Evolutionary conservation across 2,888 invertebrate species (phyloP).

Genomic region (Ichneumoninae sp.): DNA sequence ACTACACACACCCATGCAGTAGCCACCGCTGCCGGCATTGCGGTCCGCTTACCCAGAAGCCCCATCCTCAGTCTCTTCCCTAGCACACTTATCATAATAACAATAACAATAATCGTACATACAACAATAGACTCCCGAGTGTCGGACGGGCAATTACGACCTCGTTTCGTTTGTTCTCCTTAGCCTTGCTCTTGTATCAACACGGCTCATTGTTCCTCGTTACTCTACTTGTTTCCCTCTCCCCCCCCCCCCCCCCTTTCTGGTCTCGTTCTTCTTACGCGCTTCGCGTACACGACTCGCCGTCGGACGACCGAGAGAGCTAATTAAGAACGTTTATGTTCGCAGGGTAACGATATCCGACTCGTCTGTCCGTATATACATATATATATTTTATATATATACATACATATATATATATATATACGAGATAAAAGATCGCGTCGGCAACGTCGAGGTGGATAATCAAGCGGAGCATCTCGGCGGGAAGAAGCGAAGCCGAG

Average conservation of each 20-base stretch:
- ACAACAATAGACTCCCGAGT: constrained; percentile 29
- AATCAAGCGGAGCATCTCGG: constrained; percentile 32
- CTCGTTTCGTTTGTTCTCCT: constrained; percentile 53
- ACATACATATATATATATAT: neutral
- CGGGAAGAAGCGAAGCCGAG: neutral
- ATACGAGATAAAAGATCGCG: constrained; percentile 42
- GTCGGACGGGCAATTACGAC: constrained; percentile 56
- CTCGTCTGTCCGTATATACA: neutral
- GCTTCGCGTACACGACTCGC: constrained; percentile 11
- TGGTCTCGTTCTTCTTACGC: constrained; percentile 4
- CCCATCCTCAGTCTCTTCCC: constrained; percentile 20
- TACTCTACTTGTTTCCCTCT: constrained; percentile 24
- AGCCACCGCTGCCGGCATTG: neutral
- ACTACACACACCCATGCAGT: too few relatives aligned
- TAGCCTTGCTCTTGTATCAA: constrained; percentile 42
- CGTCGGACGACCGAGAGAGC: constrained; percentile 7
- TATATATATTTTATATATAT: too few relatives aligned
- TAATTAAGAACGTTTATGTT: constrained; percentile 55
- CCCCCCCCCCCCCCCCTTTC: neutral
- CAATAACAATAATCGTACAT: constrained; percentile 14
- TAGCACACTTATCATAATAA: constrained; percentile 46
- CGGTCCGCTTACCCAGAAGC: constrained; percentile 20
- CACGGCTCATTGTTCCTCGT: constrained; percentile 49
- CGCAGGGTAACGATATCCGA: constrained; percentile 44
- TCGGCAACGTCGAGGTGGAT: constrained; percentile 22